Conservation (phyloP, 2,113 vertebrate species). For the Felis catus region DNA sequence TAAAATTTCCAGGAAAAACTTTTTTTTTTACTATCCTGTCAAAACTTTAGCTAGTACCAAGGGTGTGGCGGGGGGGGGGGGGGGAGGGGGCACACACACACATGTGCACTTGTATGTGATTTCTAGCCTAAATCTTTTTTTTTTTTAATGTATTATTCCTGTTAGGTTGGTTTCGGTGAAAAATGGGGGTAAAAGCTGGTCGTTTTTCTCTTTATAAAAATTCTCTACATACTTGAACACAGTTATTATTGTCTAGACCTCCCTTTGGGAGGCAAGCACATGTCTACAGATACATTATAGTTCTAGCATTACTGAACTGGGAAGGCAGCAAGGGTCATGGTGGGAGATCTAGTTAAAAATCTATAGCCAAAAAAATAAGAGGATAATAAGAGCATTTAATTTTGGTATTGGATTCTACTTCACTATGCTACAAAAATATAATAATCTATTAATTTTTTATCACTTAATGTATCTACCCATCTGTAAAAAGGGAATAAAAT, state of each 20-base stretch:
- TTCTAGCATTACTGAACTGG: background rate
- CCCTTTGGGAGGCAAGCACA: background rate
- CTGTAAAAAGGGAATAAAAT: background rate
- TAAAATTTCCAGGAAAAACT: background rate
- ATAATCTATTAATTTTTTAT: background rate
- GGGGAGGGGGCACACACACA: too few relatives aligned
- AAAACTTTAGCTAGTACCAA: background rate
- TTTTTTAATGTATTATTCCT: background rate
- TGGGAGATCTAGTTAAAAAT: background rate
- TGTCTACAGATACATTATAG: background rate
- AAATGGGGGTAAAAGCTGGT: background rate
- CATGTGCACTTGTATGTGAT: background rate
- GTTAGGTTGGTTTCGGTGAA: background rate
- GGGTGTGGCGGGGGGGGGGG: too few relatives aligned
- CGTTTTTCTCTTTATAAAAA: background rate
- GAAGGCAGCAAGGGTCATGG: background rate
- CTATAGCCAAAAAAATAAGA: background rate
- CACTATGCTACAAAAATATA: background rate
- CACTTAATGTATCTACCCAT: background rate
- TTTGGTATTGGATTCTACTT: background rate
- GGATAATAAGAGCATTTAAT: background rate
- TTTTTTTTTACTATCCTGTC: background rate
- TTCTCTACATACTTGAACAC: background rate
- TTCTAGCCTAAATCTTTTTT: background rate
- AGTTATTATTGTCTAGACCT: background rate